Evolutionary conservation across 1,140 invertebrate species (phyloP).

Genomic region (Chionoecetes opilio): DNA sequence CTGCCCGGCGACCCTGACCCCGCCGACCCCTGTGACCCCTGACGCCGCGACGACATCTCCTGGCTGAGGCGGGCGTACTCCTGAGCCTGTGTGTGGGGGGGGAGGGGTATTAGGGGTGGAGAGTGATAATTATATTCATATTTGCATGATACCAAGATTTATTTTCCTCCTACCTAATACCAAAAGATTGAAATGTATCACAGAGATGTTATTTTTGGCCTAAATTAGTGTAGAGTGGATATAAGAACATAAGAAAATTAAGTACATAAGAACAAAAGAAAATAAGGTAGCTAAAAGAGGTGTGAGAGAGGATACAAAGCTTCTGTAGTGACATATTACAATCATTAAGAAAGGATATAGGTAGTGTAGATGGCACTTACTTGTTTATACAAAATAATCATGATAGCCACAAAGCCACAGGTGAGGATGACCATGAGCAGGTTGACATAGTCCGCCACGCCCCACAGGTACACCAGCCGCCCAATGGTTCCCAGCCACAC

Average conservation of each 20-base stretch:
- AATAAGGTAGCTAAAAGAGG: no score
- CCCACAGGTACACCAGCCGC: conserved; percentile 34
- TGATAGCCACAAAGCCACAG: conserved; percentile 58
- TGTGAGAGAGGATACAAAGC: no score
- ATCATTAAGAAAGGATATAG: background rate
- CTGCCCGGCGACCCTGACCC: conserved; percentile 83
- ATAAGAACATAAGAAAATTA: no score
- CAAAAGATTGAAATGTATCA: no score
- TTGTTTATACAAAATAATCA: conserved; percentile 67
- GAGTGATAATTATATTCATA: no score
- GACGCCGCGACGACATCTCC: conserved; percentile 72
- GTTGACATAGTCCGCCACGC: conserved; percentile 51
- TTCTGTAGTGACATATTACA: no score
- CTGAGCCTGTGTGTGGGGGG: conserved; percentile 40
- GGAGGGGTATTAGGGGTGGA: background rate
- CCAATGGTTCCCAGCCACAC: conserved; percentile 58
- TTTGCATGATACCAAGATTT: no score
- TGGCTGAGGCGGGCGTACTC: conserved; percentile 65
- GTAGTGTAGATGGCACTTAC: conserved; percentile 41
- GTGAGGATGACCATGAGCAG: conserved; percentile 68
- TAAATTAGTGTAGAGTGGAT: no score
- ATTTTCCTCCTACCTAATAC: no score
- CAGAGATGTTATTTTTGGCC: no score
- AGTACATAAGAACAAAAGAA: no score
- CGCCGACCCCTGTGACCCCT: conserved; percentile 71